Evolutionary conservation across 2,797 vertebrate species (phyloP).

Genomic region (Iguana delicatissima): DNA sequence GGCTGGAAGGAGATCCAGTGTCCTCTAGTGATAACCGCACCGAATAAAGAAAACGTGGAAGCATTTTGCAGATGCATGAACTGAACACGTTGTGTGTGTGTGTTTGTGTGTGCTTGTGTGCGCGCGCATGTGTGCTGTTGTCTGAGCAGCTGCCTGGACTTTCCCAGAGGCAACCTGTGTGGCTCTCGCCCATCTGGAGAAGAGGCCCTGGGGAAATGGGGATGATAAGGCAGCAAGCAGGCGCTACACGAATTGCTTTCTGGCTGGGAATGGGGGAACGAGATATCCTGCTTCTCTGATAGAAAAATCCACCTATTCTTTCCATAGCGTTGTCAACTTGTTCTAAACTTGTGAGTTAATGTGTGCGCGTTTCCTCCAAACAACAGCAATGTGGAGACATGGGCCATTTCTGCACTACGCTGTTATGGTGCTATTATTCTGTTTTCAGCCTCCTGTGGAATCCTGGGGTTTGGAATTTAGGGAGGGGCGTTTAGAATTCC

Average conservation of each 20-base stretch:
- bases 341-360: background rate
- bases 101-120: no score
- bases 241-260: constrained; percentile 22
- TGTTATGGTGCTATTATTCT: no score
- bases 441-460: no score
- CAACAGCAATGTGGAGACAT: background rate
- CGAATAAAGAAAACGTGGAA: rapidly evolving
- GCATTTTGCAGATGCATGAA: constrained; percentile 18
- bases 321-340: no score
- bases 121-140: no score
- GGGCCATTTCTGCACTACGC: no score
- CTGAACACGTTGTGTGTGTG: constrained; percentile 6
- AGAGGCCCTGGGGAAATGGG: constrained; percentile 16
- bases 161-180: constrained; percentile 42
- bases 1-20: background rate
- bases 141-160: constrained; percentile 40
- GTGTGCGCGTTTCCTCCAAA: background rate
- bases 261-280: constrained; percentile 35
- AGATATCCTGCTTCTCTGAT: background rate
- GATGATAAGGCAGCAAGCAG: constrained; percentile 26
- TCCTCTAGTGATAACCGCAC: background rate
- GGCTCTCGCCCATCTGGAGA: background rate
- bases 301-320: background rate
- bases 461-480: no score
- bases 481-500: no score